These are phyloP conservation scores for Drosophila trapezifrons DNA, from an alignment of 1,140 invertebrate species.

Conservation along the genomic window DNA sequence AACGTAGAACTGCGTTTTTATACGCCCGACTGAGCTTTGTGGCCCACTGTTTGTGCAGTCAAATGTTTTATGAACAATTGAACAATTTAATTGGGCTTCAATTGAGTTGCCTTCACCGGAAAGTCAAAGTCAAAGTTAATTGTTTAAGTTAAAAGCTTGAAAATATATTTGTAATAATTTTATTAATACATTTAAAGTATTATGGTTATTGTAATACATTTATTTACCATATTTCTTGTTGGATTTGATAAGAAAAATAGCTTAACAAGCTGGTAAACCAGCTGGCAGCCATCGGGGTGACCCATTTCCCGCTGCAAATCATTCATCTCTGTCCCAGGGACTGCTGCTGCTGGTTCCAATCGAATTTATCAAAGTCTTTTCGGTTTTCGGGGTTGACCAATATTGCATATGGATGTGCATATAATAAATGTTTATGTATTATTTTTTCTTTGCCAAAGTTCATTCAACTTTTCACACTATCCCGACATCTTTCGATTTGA, in stretches of 20 bases:
- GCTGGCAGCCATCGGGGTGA: neutral
- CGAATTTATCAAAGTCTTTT: conserved; percentile 41
- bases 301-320: conserved; percentile 5
- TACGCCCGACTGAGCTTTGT: conserved; percentile 15
- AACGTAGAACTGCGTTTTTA: conserved; percentile 10
- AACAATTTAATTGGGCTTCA: conserved; percentile 45
- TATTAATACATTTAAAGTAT: too few relatives aligned
- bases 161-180: too few relatives aligned
- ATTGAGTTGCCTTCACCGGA: conserved; percentile 39
- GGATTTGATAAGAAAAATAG: too few relatives aligned
- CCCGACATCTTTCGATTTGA: conserved; percentile 30
- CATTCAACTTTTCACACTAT: conserved; percentile 35
- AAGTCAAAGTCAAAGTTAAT: conserved; percentile 34
- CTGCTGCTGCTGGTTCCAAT: neutral
- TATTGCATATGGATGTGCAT: conserved; percentile 33
- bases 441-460: conserved; percentile 10
- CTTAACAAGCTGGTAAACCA: neutral
- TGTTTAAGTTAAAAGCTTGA: neutral
- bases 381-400: conserved; percentile 21
- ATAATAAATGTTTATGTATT: neutral
- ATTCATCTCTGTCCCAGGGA: conserved; percentile 32
- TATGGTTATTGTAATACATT: too few relatives aligned
- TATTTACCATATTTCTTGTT: too few relatives aligned
- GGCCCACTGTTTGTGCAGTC: conserved; percentile 45
- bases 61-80: conserved; percentile 51